Percentiles rank a stretch among this genome's conserved stretches.
Evolutionary conservation across 2,113 vertebrate genomes (phyloP).

Genomic region (Cyrtonyx montezumae): DNA sequence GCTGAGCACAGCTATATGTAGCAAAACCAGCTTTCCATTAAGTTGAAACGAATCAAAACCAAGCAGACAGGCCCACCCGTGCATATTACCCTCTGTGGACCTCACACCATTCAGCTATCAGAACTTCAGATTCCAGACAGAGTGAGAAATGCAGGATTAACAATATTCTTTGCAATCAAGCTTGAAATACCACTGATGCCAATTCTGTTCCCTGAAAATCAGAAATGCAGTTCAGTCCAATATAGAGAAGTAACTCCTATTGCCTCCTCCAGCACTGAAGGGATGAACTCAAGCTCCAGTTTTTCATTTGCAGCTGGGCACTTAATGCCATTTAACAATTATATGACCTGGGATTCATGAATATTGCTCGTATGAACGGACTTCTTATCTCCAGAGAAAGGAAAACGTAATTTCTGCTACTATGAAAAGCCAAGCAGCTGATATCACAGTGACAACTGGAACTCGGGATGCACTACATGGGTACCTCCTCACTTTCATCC

Average conservation of each 20-base stretch:
- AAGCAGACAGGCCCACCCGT: neutral
- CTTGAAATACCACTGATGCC: neutral
- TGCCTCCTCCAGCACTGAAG: neutral
- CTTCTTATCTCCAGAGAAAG: neutral
- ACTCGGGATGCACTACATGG: accelerated
- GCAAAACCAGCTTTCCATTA: neutral
- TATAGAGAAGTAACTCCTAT: neutral
- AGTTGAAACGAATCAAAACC: neutral
- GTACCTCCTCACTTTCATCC: neutral
- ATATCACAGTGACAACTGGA: neutral
- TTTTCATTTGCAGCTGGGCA: neutral
- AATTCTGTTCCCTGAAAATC: neutral
- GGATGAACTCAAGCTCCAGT: neutral
- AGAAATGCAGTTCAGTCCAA: neutral
- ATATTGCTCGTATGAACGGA: neutral
- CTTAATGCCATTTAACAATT: neutral
- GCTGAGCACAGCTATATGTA: neutral
- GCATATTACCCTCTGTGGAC: accelerated
- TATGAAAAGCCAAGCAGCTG: neutral
- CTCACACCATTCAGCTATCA: neutral
- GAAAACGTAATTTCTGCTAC: neutral
- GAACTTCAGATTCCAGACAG: neutral
- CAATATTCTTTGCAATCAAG: neutral
- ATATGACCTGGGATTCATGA: neutral
- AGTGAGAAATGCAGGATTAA: neutral